These are phyloP conservation scores for Chironomus striatipennis DNA, from an alignment of 1,140 invertebrate species.

Conservation along the genomic window DNA sequence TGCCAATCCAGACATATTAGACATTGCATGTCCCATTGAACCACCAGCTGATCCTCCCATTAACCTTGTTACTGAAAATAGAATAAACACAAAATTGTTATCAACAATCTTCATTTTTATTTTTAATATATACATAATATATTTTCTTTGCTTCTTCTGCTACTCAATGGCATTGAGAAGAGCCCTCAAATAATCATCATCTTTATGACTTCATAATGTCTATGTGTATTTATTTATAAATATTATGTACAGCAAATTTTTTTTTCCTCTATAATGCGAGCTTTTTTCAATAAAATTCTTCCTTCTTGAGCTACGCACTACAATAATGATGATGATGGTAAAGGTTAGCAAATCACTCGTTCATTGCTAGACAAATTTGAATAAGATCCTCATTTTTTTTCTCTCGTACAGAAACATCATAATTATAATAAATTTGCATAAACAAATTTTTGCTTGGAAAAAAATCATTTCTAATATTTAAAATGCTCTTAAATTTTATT, in stretches of 20 bases:
- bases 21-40: conserved; percentile 78
- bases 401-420: conserved; percentile 16
- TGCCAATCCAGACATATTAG: conserved; percentile 68
- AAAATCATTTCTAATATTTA: conserved; percentile 18
- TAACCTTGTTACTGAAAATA: conserved; percentile 72
- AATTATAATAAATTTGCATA: conserved; percentile 16
- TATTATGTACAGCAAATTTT: too few species aligned
- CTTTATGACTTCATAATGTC: conserved; percentile 8
- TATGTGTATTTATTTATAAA: not conserved
- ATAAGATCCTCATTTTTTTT: conserved; percentile 1
- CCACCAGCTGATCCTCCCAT: conserved; percentile 71
- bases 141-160: not conserved
- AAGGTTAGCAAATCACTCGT: not conserved
- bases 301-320: not conserved
- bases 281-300: too few species aligned
- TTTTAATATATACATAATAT: not conserved
- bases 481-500: conserved; percentile 7
- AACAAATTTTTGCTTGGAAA: conserved; percentile 17
- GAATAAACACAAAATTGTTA: conserved; percentile 25
- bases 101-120: conserved; percentile 19
- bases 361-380: conserved; percentile 9
- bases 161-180: conserved; percentile 21
- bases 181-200: conserved; percentile 19
- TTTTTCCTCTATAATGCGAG: too few species aligned
- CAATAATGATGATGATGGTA: conserved; percentile 9